Evolutionary conservation across 2,797 vertebrate genomes (phyloP), one percentile per base, ranked within the genome.

Genomic region (Sphaeramia orbicularis): DNA sequence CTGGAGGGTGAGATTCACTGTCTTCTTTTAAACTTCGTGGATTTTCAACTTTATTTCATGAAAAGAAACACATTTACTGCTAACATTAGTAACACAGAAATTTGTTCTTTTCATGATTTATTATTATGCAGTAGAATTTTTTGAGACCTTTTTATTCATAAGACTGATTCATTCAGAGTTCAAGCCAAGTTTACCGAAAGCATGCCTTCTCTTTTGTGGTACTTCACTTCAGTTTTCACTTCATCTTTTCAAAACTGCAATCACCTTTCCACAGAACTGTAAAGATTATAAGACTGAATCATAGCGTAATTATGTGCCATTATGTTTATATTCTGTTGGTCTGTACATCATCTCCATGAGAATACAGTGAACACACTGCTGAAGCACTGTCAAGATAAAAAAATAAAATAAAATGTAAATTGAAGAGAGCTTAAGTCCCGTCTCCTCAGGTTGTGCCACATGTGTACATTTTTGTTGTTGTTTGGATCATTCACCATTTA

Each of bases 1-100:
- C 53, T 65, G 74, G 43, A 71, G 7, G 51, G 48, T 38, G 16
- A 65, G 62, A 69, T 69, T 47, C 61, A 56, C 41, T 24, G 56
- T 61, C 10, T 66, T 66, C 38, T 35, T 72, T 52, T 54, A 52
- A 74, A 53, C 32, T 13, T 53, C 45, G 52, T 55, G 15, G 42
- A 65, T 44, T 67, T 56, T 64, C 15, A 64, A 24, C 21, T 45
- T 21, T 41, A 66, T n/a, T 32, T 40, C 10, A 24, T 4, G 58
- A 68, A 32, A 27, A 50, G 18, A 85, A 53, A 72, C 51, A 14
- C 32, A 55, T 53, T 54, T 44, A 19, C 8, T 32, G n/a, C 27
- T 41, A 8, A 48, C 2, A 40, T 7, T 13, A 50, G 32, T 69
- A 42, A 41, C n/a, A 59, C 12, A 45, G 55, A 41, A 55, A 35